Conservation (phyloP, 2,888 invertebrate species). For the Prostheceraeus crozeri region DNA sequence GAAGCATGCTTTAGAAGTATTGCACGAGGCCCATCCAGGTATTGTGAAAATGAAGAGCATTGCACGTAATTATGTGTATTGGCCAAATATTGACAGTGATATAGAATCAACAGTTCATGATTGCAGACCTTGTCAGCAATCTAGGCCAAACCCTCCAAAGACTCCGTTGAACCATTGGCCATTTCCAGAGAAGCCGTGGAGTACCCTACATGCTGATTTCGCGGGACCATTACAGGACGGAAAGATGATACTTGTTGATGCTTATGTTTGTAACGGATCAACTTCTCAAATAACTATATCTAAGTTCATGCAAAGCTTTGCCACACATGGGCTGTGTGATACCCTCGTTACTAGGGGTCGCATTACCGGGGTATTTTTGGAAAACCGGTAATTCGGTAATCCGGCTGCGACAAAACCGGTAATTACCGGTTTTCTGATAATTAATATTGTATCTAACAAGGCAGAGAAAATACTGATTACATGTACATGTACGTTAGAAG, state of each 20-base stretch:
- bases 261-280: no score
- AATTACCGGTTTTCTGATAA: no score
- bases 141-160: neutral
- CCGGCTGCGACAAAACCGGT: no score
- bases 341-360: no score
- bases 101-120: constrained; percentile 9
- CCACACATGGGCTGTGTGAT: no score
- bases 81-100: constrained; percentile 28
- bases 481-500: no score
- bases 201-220: constrained; percentile 25
- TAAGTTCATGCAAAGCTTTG: no score
- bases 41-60: constrained; percentile 24
- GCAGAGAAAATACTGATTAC: no score
- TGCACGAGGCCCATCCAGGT: constrained; percentile 28
- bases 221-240: constrained; percentile 22
- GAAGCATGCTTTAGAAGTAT: neutral
- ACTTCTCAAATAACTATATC: no score
- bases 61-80: constrained; percentile 25
- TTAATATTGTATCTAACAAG: no score
- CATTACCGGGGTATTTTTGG: no score
- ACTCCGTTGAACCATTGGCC: constrained; percentile 24
- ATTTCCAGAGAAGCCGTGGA: constrained; percentile 22
- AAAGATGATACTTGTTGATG: constrained; percentile 16
- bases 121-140: neutral
- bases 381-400: no score